These are phyloP conservation scores for Pristionchus arcanus DNA, from an alignment of 2,888 invertebrate species.

Conservation along the genomic window DNA sequence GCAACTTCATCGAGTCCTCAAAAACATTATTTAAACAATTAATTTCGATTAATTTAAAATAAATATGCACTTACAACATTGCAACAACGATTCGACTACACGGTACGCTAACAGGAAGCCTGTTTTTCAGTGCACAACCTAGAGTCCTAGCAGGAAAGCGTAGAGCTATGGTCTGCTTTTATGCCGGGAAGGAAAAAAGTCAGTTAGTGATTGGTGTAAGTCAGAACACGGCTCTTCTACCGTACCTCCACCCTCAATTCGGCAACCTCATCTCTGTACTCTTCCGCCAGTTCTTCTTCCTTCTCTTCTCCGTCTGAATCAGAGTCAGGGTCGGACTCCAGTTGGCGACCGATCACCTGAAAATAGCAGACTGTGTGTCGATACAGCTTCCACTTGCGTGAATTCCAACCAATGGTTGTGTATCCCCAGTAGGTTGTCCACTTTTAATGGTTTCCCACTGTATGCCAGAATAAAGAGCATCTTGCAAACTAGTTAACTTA, in stretches of 20 bases:
- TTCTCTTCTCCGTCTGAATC: slow-evolving; percentile 63
- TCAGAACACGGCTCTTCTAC: neutral
- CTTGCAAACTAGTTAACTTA: no score
- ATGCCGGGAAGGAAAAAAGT: no score
- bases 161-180: no score
- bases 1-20: slow-evolving; percentile 27
- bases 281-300: slow-evolving; percentile 56
- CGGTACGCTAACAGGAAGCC: neutral
- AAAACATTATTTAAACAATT: neutral
- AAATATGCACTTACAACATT: neutral
- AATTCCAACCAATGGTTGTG: no score
- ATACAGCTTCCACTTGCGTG: no score
- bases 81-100: neutral
- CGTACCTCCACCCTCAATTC: slow-evolving; percentile 45
- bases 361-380: neutral
- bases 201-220: neutral
- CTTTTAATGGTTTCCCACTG: no score
- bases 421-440: no score
- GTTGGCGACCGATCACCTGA: slow-evolving; percentile 51
- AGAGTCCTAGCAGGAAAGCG: neutral
- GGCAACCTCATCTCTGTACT: neutral
- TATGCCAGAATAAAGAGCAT: no score
- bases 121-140: neutral
- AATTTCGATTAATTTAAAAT: neutral
- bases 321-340: slow-evolving; percentile 63